These are phyloP conservation scores for Bufo gargarizans DNA, from an alignment of 2,113 vertebrate species.

Conservation along the genomic window DNA sequence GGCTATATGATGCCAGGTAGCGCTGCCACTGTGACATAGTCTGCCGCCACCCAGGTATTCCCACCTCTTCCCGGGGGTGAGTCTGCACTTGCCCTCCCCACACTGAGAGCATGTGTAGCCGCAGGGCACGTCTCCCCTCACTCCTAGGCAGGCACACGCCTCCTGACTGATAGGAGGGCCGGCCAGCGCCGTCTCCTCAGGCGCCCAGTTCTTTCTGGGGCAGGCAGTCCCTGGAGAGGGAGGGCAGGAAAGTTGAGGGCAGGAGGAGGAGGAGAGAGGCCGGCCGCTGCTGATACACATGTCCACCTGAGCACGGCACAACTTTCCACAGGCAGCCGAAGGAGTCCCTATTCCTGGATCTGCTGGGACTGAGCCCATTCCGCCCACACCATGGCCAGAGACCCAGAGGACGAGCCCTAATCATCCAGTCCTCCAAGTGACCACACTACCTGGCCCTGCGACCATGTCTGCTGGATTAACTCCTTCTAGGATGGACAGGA, in stretches of 20 bases:
- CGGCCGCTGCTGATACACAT: background rate
- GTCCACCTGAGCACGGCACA: constrained; percentile 10
- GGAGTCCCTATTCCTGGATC: background rate
- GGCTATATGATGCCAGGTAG: too few species aligned
- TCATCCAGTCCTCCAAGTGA: too few species aligned
- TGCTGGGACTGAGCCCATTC: background rate
- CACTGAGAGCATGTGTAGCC: constrained; percentile 12
- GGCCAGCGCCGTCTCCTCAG: constrained; percentile 20
- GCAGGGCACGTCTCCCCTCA: constrained; percentile 18
- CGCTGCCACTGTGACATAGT: too few species aligned
- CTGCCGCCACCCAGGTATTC: background rate
- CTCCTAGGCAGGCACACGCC: constrained; percentile 31
- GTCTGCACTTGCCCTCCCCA: background rate
- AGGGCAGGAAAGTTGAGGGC: constrained; percentile 39
- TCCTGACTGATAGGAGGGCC: constrained; percentile 20
- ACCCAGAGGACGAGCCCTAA: background rate
- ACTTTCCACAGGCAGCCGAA: background rate
- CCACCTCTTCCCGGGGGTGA: background rate
- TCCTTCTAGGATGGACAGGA: constrained; percentile 64
- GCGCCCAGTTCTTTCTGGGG: constrained; percentile 31
- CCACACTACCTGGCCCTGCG: background rate
- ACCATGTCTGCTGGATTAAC: background rate
- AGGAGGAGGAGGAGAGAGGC: constrained; percentile 42
- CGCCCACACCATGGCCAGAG: constrained; percentile 23
- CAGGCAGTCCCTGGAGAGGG: constrained; percentile 47